These are phyloP conservation scores for Planococcus citri DNA, from an alignment of 1,140 invertebrate genomes.

Conservation along the genomic window DNA sequence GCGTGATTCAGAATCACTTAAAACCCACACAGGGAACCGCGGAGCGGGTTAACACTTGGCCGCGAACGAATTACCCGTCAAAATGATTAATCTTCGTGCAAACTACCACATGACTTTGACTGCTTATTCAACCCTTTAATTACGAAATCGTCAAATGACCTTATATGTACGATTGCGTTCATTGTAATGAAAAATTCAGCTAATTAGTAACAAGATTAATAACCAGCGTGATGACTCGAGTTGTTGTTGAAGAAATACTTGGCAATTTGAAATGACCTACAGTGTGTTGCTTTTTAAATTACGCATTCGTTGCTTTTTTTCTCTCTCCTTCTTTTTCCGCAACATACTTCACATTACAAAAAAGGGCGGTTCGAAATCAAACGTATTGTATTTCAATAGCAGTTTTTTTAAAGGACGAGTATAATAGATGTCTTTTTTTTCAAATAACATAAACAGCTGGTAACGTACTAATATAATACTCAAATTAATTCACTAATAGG, in stretches of 20 bases:
- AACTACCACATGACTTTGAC: not conserved
- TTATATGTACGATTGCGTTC: not conserved
- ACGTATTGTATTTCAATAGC: slow-evolving; percentile 6
- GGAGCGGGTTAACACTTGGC: not conserved
- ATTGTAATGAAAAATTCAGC: not conserved
- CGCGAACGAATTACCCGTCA: not conserved
- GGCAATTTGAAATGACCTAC: not conserved
- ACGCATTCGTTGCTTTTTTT: not conserved
- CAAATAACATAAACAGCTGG: not conserved
- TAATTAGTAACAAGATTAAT: not conserved
- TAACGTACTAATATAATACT: not conserved
- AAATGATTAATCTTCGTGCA: not conserved
- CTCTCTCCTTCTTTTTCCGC: not conserved
- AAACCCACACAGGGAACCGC: not conserved
- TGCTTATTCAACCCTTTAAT: not conserved
- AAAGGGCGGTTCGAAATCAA: slow-evolving; percentile 1
- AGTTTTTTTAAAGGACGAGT: not conserved
- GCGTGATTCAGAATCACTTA: not conserved
- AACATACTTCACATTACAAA: not conserved
- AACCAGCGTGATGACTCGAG: not conserved
- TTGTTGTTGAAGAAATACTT: not conserved
- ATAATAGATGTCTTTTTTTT: not conserved
- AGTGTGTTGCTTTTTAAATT: not conserved
- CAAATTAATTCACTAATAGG: slow-evolving; percentile 7
- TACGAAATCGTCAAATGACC: not conserved